Conservation (phyloP, 2,888 invertebrate species). For the Protodeltote pygarga region DNA sequence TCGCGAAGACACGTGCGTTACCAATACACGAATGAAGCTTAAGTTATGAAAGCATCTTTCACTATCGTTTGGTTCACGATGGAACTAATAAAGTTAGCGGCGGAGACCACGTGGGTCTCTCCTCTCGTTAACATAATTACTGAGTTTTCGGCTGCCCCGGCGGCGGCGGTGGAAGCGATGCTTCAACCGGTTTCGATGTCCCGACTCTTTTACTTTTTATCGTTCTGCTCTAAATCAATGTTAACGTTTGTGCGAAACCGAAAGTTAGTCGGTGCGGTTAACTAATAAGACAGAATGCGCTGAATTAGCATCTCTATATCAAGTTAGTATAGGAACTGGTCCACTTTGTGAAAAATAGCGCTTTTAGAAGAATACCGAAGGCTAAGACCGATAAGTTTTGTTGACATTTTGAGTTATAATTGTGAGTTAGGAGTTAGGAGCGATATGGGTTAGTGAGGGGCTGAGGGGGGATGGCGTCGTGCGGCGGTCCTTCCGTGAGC, state of each 20-base stretch:
- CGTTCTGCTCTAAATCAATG: constrained; percentile 70
- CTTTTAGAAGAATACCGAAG: constrained; percentile 22
- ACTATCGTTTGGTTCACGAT: constrained; percentile 70
- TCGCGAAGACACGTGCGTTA: constrained; percentile 56
- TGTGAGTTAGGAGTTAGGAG: constrained; percentile 65
- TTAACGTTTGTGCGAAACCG: constrained; percentile 82
- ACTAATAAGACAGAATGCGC: constrained; percentile 58
- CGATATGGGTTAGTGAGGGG: constrained; percentile 59
- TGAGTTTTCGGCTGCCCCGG: constrained; percentile 69
- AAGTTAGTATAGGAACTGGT: constrained; percentile 41
- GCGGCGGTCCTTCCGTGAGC: constrained; percentile 71
- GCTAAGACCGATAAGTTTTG: constrained; percentile 54
- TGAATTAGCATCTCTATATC: constrained; percentile 60
- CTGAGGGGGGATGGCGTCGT: constrained; percentile 33
- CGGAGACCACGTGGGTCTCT: constrained; percentile 66
- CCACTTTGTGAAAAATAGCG: constrained; percentile 17
- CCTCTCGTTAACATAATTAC: constrained; percentile 80
- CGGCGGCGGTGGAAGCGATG: no score
- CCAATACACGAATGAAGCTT: constrained; percentile 48
- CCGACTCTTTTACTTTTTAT: constrained; percentile 66
- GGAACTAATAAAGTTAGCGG: constrained; percentile 54
- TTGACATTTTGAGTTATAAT: no score
- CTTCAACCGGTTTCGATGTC: constrained; percentile 71
- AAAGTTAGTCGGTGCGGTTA: constrained; percentile 79
- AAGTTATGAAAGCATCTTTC: constrained; percentile 64